Evolutionary conservation across 2,113 vertebrate genomes (phyloP).

Genomic region (Ia io): DNA sequence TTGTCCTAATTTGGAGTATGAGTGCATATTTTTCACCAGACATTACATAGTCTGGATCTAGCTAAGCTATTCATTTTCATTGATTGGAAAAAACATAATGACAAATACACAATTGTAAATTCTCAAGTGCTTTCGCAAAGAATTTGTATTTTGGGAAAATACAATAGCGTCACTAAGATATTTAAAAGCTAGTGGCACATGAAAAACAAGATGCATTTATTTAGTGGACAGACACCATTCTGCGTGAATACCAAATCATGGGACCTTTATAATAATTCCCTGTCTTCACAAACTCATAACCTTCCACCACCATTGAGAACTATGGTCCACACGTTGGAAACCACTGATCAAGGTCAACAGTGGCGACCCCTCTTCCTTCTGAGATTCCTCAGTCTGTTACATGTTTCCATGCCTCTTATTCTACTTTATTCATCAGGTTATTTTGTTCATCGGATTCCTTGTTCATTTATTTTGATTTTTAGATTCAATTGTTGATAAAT

Average conservation of each 20-base stretch:
- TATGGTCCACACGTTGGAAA: not conserved
- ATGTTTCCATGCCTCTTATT: too few relatives aligned
- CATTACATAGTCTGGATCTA: not conserved
- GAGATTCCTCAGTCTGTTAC: too few relatives aligned
- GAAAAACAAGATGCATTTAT: not conserved
- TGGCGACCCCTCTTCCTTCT: too few relatives aligned
- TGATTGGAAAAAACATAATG: not conserved
- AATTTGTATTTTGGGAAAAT: not conserved
- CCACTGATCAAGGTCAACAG: not conserved
- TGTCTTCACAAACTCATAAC: not conserved
- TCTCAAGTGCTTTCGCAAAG: not conserved
- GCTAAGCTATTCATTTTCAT: not conserved
- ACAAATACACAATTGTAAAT: not conserved
- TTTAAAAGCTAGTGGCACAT: not conserved
- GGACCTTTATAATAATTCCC: not conserved
- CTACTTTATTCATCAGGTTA: too few relatives aligned
- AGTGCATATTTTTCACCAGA: not conserved
- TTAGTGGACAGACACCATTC: not conserved
- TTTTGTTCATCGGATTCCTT: too few relatives aligned
- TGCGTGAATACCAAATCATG: not conserved
- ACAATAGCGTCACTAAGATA: not conserved
- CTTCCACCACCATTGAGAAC: not conserved
- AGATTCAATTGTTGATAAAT: too few relatives aligned
- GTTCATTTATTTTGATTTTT: too few relatives aligned
- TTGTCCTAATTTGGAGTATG: not conserved